Base-by-base conservation (phyloP, 2,888 invertebrate species). In the Tanypteryx hageni region DNA sequence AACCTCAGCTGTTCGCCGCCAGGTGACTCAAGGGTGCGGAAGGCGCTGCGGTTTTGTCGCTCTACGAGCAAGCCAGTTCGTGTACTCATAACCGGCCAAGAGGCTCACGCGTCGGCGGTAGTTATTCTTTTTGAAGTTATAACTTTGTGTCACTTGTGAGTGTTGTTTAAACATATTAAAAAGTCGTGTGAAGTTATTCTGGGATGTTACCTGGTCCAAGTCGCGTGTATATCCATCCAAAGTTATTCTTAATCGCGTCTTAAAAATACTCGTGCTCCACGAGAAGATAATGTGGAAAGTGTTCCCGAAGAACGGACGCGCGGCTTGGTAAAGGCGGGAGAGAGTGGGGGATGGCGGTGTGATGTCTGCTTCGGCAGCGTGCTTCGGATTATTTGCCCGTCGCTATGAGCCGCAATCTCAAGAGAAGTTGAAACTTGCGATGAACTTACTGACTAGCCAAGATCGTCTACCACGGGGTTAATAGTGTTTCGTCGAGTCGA, bases 21-120 rank as follows among this genome's bases (percentile, higher is more conserved):
- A 93, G 93, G 92, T 93, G 93, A 91, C 92, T 93, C 92, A 64
- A 85, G 92, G 89, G 93, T 92, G 92, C 92, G 81, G 93, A 92
- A 92, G 89, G 92, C 91, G 92, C 92, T 92, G 93, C 91, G 92
- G 92, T 82, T 92, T 92, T 84, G 92, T 92, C 84, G 84, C 84
- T 92, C 83, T 44, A 22, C 59, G 64, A 82, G 82, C 92, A 64
- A 92, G 82, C 92, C 81, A 92, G 89, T 89, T 89, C 89, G 89
- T 61, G 89, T n/a, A 89, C 89, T 89, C 89, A 89, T 89, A 89
- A 89, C 89, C 64, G 89, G 89, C 44, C 64, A 89, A 64, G 89
- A 89, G 89, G 89, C 89, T 89, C 89, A 89, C 89, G 89, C 89
- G 89, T 89, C 89, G 89, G 89, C 64, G 89, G 89, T 44, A 89